Evolutionary conservation across 2,113 vertebrate species (phyloP).

Genomic region (Trematocara stigmaticum): DNA sequence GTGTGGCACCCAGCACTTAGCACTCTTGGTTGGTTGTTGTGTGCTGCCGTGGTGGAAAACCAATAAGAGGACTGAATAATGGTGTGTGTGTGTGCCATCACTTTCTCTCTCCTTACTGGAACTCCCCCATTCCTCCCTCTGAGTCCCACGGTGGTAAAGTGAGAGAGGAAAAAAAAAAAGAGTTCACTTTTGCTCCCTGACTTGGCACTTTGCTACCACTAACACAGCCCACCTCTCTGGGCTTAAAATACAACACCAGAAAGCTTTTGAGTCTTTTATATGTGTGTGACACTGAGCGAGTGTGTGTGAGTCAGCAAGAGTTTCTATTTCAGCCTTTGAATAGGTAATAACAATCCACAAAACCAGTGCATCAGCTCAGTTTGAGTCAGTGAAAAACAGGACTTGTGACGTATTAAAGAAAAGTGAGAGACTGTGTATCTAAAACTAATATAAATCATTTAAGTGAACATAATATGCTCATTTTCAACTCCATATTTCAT

Average conservation of each 20-base stretch:
- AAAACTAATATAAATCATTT: neutral
- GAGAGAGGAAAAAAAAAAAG: neutral
- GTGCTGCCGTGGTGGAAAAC: slow-evolving; percentile 44
- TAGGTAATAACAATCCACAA: neutral
- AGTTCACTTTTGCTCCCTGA: slow-evolving; percentile 38
- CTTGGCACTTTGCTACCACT: slow-evolving; percentile 56
- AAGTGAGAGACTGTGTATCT: neutral
- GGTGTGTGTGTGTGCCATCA: neutral
- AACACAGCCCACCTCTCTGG: slow-evolving; percentile 22
- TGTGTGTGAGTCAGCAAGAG: slow-evolving; percentile 15
- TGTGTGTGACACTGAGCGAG: neutral
- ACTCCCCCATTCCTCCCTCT: slow-evolving; percentile 8
- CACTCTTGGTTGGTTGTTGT: slow-evolving; percentile 25
- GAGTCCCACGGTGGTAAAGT: slow-evolving; percentile 23
- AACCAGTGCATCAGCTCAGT: neutral
- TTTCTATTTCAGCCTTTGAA: slow-evolving; percentile 14
- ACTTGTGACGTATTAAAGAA: neutral
- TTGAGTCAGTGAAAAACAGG: neutral
- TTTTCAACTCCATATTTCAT: neutral
- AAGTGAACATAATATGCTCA: neutral
- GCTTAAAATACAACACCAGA: slow-evolving; percentile 49
- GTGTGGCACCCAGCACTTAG: neutral
- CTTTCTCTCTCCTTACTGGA: slow-evolving; percentile 29
- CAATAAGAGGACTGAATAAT: slow-evolving; percentile 48
- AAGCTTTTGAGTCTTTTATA: slow-evolving; percentile 42